Evolutionary conservation across 2,113 vertebrate species (phyloP).

Genomic region (Murina feae): DNA sequence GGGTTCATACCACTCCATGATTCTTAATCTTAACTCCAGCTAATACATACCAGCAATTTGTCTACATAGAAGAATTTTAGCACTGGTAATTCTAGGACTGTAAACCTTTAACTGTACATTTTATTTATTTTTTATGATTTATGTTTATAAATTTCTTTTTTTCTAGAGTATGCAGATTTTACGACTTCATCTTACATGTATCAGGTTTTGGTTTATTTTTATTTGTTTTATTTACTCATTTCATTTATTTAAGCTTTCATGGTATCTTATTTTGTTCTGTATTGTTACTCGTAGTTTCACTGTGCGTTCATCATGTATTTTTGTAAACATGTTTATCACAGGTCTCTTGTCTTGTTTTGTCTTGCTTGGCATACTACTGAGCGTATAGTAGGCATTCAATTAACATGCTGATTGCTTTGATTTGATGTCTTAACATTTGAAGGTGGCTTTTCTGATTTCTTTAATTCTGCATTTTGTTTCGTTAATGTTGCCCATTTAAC

Average conservation of each 20-base stretch:
- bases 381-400: not conserved
- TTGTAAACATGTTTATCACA: not conserved
- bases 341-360: not conserved
- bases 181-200: conserved; percentile 83
- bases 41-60: not conserved
- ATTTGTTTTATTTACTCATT: conserved; percentile 46
- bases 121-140: not conserved
- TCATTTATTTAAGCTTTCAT: conserved; percentile 18
- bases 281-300: not conserved
- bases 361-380: not conserved
- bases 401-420: not conserved
- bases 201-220: conserved; percentile 80
- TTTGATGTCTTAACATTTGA: not conserved
- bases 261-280: not conserved
- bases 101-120: not conserved
- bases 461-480: not conserved
- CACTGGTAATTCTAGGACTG: not conserved
- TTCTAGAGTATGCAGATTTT: conserved; percentile 85
- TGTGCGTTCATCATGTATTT: not conserved
- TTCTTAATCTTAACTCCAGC: not conserved
- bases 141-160: conserved; percentile 54
- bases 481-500: not conserved
- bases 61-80: not conserved
- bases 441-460: not conserved
- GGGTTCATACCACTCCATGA: not conserved